Percentiles rank a stretch among this genome's conserved stretches.
phyloP scores from a whole-genome alignment of 2,888 invertebrate genomes.

The Timema cristinae region DNA sequence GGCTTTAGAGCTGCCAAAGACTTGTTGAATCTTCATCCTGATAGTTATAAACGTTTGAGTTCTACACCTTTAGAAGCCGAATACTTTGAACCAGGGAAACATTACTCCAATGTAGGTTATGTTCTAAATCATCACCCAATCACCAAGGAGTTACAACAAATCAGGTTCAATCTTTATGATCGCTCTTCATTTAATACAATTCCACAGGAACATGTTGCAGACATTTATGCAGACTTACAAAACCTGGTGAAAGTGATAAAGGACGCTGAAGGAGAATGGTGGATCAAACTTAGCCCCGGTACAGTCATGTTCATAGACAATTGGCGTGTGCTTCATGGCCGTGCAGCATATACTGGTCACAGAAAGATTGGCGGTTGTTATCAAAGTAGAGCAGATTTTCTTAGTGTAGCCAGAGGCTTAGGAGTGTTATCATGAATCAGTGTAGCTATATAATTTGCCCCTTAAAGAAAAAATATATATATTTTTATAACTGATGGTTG shows the following conservation, averaged over 20 bases:
- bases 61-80: constrained; percentile 57
- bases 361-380: constrained; percentile 69
- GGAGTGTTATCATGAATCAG: too few species aligned
- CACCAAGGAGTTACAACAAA: constrained; percentile 55
- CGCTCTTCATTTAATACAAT: constrained; percentile 59
- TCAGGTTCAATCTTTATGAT: constrained; percentile 72
- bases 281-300: constrained; percentile 62
- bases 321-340: constrained; percentile 72
- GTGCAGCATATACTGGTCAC: constrained; percentile 62
- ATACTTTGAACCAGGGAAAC: constrained; percentile 59
- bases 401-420: constrained; percentile 51
- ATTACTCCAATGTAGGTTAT: constrained; percentile 55
- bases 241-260: constrained; percentile 52
- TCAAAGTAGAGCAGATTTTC: constrained; percentile 64
- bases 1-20: constrained; percentile 63
- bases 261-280: constrained; percentile 52
- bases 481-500: too few species aligned
- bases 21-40: constrained; percentile 51
- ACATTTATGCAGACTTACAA: constrained; percentile 60
- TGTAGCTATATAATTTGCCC: too few species aligned
- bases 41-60: constrained; percentile 57
- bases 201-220: constrained; percentile 48
- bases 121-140: constrained; percentile 55
- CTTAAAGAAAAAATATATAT: too few species aligned
- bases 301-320: constrained; percentile 71